These are phyloP conservation scores for Temnothorax longispinosus DNA, from an alignment of 1,140 invertebrate species.

Conservation along the genomic window DNA sequence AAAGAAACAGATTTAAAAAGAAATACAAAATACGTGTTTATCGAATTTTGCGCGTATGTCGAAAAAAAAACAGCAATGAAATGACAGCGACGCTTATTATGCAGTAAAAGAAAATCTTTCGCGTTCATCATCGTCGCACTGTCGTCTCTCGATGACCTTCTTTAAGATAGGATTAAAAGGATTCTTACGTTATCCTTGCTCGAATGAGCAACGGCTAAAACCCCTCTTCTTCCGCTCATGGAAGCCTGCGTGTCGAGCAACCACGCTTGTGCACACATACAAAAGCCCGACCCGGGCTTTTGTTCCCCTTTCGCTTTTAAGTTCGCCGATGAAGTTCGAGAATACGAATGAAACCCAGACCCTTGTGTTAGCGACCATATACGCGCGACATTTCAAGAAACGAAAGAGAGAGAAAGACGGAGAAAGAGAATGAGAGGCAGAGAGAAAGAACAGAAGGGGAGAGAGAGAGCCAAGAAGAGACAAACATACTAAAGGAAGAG, in stretches of 20 bases:
- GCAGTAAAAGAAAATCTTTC: neutral
- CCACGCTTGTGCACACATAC: conserved; percentile 18
- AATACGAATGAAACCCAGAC: conserved; percentile 54
- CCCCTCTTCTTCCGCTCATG: neutral
- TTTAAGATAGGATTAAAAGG: conserved; percentile 35
- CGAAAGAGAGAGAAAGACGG: neutral
- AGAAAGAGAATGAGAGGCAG: neutral
- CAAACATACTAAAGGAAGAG: conserved; percentile 18
- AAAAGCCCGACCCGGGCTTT: conserved; percentile 24
- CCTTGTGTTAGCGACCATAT: neutral
- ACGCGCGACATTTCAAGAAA: conserved; percentile 57
- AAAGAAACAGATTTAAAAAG: neutral
- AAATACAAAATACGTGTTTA: neutral
- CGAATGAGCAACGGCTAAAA: conserved; percentile 35
- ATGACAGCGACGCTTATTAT: neutral
- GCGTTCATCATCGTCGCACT: neutral
- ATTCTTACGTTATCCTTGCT: conserved; percentile 43
- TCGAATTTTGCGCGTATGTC: neutral
- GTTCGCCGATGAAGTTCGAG: conserved; percentile 44
- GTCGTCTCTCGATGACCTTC: neutral
- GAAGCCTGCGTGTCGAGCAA: conserved; percentile 20
- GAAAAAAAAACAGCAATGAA: neutral
- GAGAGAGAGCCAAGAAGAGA: neutral
- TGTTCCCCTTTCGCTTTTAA: conserved; percentile 56
- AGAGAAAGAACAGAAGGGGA: neutral